Base-by-base conservation (phyloP, 2,113 vertebrate genomes). In the Myrmecophaga tridactyla region DNA sequence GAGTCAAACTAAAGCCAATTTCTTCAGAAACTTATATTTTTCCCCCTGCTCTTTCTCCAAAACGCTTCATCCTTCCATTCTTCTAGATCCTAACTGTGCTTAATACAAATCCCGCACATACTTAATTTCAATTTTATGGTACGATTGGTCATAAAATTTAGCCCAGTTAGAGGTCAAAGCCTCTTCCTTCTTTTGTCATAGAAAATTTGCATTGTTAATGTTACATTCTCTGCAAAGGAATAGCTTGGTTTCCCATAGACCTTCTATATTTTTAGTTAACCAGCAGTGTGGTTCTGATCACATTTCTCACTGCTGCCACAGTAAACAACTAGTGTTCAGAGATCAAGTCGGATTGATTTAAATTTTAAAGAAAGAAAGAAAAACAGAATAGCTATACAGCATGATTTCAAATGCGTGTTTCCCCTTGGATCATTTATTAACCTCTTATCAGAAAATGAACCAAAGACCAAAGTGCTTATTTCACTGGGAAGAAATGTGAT, bases 381-480 rank as follows among this genome's bases (percentile, higher is more conserved):
- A 56, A 43, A 2, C 1, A 89, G 90, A 81, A 81, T 20, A 34
- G 25, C n/a, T 96, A 69, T 56, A 73, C 87, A 92, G 70, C 46
- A 36, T 76, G 77, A 46, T 93, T 96, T 95, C 36, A 88, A 97
- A 95, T 41, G 56, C 48, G 1, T 14, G 29, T 81, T 97, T 98
- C 96, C 93, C 39, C 31, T 81, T 84, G 53, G 86, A 89, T 96
- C 7, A 41, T 86, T 98, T 98, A 90, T 97, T 98, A 94, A 94
- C 85, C 92, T 97, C 80, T 97, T 98, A 97, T 97, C 97, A 97
- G 90, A 97, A 97, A 98, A 97, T 97, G 75, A 76, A 95, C 94
- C 70, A 96, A 96, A 98, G 96, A 97, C 95, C 96, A 97, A 88
- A 95, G 97, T 96, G 95, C 96, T 97, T 98, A 97, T 98, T 98